Base-by-base conservation (phyloP, 2,113 vertebrate species). In the Oreocharis arfaki region DNA sequence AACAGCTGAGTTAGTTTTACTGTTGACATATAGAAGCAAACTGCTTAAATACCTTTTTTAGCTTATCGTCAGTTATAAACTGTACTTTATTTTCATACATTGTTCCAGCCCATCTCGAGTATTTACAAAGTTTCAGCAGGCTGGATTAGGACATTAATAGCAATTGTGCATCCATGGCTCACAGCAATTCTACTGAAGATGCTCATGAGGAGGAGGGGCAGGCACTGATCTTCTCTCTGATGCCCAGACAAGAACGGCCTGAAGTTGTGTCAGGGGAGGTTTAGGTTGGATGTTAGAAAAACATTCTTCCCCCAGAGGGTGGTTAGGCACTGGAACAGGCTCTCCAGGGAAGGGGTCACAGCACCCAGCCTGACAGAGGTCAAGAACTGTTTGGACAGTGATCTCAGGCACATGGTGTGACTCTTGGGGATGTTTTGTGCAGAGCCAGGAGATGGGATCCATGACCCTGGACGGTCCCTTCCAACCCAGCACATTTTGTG, bases 171-270 rank as follows among this genome's bases (percentile, higher is more conserved):
- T 76, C 63, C 23, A 28, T 12, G 60, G 21, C 21, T 85, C 49
- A 44, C 24, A 55, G 49, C 16, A 67, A 13, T 61, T 65, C 46
- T 61, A 13, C 14, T 76, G 57, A 89, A 95, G 14, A 52, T 53
- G 49, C 9, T 82, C 53, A n/a, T 6, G 6, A 60, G 7, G 14
- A 44, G 14, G 11, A 56, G 30, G 10, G 10, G 8, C 16, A 57
- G 32, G 14, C 35, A 49, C 7, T 49, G n/a, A 15, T 20, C 12
- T n/a, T 39, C n/a, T 41, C n/a, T 49, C 0, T 41, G 30, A 8
- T 75, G 22, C 5, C 28, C 60, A 56, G 30, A 4, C 0, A 0
- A 53, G 15, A 69, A 10, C 28, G 46, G 27, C 15, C 33, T 60
- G 22, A 53, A 39, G 18, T 1, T 37, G 27, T 33, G 6, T 33